Evolutionary conservation across 2,113 vertebrate genomes (phyloP), one percentile per base, ranked within the genome.

Genomic region (Poeciliopsis occidentalis): DNA sequence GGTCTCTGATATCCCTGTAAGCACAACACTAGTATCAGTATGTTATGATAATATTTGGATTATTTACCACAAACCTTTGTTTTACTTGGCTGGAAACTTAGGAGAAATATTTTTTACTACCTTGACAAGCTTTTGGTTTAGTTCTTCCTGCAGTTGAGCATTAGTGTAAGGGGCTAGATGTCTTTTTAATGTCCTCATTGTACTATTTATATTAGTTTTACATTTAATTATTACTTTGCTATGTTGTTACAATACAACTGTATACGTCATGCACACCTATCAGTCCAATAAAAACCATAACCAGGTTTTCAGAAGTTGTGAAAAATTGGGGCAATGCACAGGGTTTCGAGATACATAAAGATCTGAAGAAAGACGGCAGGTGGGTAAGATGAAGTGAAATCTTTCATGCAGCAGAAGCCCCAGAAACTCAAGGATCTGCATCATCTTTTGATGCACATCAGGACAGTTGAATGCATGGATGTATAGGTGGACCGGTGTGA

Each of bases 1-100:
- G 98, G 97, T 89, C 98, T 95, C 91, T 99, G 98, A 88, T 99
- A 99, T 22, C 98, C 98, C 98, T 99, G 93, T 81, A 95, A 96
- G 84, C 32, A 90, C 39, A 83, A 72, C 2, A 83, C 1, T 51
- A 67, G 22, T 62, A 47, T 29, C 32, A 84, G 19, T 68, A 71
- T 62, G 12, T 31, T 65, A 34, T 27, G 24, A 70, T 77, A 76
- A 12, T 41, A 4, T 15, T 8, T 37, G 15, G n/a, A 64, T 24
- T 19, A 24, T 15, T 60, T 44, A 64, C 19, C 27, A 78, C 65
- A 68, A 69, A 24, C 17, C 44, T 47, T 47, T 19, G 17, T 47
- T 47, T 47, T 47, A 47, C 4, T 47, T 47, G 22, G 22, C 51
- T 8, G 24, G 51, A n/a, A 54, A 24, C 6, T 5, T 54, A 54